Percentiles rank a stretch among this genome's conserved stretches.
phyloP scores from a whole-genome alignment of 2,888 invertebrate genomes.

The Abrostola tripartita region DNA sequence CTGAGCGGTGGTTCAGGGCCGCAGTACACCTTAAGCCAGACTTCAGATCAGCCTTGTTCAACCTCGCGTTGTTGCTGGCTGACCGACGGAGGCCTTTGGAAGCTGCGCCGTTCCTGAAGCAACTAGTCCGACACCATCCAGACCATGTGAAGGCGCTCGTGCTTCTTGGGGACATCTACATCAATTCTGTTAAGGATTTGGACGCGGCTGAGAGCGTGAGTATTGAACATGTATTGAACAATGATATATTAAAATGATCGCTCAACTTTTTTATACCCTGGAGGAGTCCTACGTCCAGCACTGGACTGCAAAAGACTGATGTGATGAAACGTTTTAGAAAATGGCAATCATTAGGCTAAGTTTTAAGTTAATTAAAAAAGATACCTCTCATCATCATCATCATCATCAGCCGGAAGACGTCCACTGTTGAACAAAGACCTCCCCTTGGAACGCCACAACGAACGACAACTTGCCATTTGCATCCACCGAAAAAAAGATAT shows the following conservation, averaged over 20 bases:
- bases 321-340: not conserved
- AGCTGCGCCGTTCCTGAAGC: conserved; percentile 97
- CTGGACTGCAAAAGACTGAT: no score
- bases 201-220: conserved; percentile 97
- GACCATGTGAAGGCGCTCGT: conserved; percentile 98
- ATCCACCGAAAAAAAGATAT: no score
- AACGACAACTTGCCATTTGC: no score
- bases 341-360: not conserved
- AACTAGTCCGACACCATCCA: conserved; percentile 96
- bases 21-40: conserved; percentile 96
- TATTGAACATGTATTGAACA: no score
- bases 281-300: no score
- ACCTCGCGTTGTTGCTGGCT: conserved; percentile 95
- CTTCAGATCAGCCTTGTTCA: conserved; percentile 98
- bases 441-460: no score
- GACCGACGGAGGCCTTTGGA: conserved; percentile 96
- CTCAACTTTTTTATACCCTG: not conserved
- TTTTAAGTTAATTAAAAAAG: not conserved
- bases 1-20: conserved; percentile 96
- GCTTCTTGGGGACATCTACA: conserved; percentile 97
- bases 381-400: no score
- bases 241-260: no score
- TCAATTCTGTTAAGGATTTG: conserved; percentile 97
- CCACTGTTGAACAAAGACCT: no score
- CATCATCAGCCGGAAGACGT: no score